A percentile compares a stretch with the other conserved stretches of the same genome.
phyloP scores from a whole-genome alignment of 2,797 vertebrate genomes.

The Trachurus trachurus region DNA sequence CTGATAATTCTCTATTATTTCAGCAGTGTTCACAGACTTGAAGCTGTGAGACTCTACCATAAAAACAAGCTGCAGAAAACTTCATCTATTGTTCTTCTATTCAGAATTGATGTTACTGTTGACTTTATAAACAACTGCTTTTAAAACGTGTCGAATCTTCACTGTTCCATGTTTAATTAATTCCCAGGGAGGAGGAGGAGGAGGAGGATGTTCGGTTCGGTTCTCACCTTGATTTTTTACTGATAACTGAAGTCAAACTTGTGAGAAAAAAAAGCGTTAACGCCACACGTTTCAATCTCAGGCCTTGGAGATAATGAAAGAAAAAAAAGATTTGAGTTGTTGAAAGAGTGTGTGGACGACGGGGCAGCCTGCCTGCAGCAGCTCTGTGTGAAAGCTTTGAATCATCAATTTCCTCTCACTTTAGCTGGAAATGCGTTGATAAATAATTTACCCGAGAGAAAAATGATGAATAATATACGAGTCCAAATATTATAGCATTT shows the following conservation, averaged over 20 bases:
- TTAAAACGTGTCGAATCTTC: too few species aligned
- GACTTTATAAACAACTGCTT: too few species aligned
- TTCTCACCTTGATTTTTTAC: conserved; percentile 5
- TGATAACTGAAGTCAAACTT: not conserved
- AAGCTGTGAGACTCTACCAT: too few species aligned
- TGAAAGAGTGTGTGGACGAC: conserved; percentile 26
- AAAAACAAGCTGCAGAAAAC: too few species aligned
- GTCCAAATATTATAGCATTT: conserved; percentile 62
- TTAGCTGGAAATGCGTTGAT: conserved; percentile 64
- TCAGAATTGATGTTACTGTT: too few species aligned
- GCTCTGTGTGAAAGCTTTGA: conserved; percentile 66
- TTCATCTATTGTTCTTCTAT: too few species aligned
- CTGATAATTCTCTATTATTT: too few species aligned
- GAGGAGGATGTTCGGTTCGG: not conserved
- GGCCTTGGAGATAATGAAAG: conserved; percentile 7
- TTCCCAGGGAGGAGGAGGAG: not conserved
- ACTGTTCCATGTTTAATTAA: not conserved
- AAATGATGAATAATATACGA: conserved; percentile 64
- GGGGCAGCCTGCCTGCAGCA: conserved; percentile 19
- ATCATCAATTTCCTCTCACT: conserved; percentile 74
- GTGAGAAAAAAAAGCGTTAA: not conserved
- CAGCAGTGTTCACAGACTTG: too few species aligned
- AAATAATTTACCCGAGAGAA: conserved; percentile 74
- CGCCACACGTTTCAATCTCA: conserved; percentile 31
- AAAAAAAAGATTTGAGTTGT: conserved; percentile 33